phyloP scores from a whole-genome alignment of 2,888 invertebrate genomes.

The Ophion costatus region DNA sequence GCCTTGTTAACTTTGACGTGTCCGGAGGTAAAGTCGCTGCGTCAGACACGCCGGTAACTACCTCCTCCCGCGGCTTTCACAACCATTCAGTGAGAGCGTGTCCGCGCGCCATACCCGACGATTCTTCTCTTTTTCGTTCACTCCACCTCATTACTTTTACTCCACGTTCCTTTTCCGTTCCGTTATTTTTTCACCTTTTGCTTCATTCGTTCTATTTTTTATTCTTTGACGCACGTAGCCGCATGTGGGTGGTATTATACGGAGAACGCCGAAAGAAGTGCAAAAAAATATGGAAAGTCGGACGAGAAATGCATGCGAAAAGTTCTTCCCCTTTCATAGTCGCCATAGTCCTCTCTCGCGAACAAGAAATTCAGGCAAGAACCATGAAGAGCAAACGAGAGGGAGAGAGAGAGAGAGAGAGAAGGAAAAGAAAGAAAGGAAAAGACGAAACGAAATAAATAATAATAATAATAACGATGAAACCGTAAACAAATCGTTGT shows the following conservation, averaged over 20 bases:
- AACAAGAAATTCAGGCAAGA: conserved; percentile 22
- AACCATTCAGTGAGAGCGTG: conserved; percentile 56
- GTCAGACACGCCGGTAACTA: conserved; percentile 69
- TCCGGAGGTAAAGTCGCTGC: conserved; percentile 68
- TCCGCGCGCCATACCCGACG: conserved; percentile 25
- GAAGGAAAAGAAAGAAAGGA: conserved; percentile 1
- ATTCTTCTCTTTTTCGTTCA: conserved; percentile 56
- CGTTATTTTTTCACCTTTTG: conserved; percentile 11
- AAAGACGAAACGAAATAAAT: neutral
- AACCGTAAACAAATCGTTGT: conserved; percentile 41
- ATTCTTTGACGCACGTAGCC: neutral
- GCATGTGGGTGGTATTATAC: conserved; percentile 29
- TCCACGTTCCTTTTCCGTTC: conserved; percentile 27
- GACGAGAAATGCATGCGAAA: conserved; percentile 20
- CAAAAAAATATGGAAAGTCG: neutral
- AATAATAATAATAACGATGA: conserved; percentile 6
- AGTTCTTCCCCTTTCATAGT: conserved; percentile 50
- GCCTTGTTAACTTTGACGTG: conserved; percentile 71
- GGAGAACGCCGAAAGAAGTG: conserved; percentile 18
- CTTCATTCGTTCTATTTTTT: too few species aligned
- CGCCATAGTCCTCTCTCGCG: conserved; percentile 44
- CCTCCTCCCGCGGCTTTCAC: conserved; percentile 59
- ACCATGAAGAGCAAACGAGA: too few species aligned
- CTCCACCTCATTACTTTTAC: conserved; percentile 48
- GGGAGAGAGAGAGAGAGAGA: too few species aligned